A percentile compares a stretch with the other conserved stretches of the same genome.
These are phyloP conservation scores for Pollicipes pollicipes DNA, from an alignment of 1,140 invertebrate genomes.

Conservation along the genomic window DNA sequence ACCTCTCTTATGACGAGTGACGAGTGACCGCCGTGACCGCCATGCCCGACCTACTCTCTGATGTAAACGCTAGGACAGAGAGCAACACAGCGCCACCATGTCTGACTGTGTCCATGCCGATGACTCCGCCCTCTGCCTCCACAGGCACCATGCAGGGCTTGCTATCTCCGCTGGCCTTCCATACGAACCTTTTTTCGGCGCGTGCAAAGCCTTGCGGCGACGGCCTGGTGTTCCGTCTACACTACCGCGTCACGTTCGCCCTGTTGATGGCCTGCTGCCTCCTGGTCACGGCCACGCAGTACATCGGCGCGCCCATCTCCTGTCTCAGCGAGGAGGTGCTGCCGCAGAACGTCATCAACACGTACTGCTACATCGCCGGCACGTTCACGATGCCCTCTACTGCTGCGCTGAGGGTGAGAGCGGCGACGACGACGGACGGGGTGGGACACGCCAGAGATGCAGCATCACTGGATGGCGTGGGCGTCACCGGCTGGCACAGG, in stretches of 20 bases:
- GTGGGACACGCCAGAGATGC: no score
- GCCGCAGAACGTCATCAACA: slow-evolving; percentile 30
- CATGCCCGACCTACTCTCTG: no score
- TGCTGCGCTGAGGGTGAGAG: slow-evolving; percentile 10
- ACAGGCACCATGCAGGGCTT: background rate
- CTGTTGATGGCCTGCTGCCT: slow-evolving; percentile 34
- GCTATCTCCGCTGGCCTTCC: background rate
- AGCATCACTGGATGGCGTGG: no score
- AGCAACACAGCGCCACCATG: no score
- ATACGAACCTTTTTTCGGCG: background rate
- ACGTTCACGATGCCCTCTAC: slow-evolving; percentile 24
- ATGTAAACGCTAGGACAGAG: no score
- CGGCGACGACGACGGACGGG: no score
- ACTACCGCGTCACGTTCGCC: slow-evolving; percentile 34
- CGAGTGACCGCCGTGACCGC: no score
- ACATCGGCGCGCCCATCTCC: slow-evolving; percentile 34
- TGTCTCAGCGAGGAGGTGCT: slow-evolving; percentile 26
- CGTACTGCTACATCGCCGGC: slow-evolving; percentile 30
- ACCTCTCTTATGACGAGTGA: no score
- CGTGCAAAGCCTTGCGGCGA: slow-evolving; percentile 26
- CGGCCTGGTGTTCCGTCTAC: slow-evolving; percentile 33
- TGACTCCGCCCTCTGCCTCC: no score
- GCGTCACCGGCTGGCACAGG: no score
- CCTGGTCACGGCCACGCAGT: slow-evolving; percentile 34
- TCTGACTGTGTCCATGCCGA: no score